A percentile compares a stretch with the other conserved stretches of the same genome.
Conservation (phyloP, 2,797 vertebrate genomes). For the Sus cebifrons region DNA sequence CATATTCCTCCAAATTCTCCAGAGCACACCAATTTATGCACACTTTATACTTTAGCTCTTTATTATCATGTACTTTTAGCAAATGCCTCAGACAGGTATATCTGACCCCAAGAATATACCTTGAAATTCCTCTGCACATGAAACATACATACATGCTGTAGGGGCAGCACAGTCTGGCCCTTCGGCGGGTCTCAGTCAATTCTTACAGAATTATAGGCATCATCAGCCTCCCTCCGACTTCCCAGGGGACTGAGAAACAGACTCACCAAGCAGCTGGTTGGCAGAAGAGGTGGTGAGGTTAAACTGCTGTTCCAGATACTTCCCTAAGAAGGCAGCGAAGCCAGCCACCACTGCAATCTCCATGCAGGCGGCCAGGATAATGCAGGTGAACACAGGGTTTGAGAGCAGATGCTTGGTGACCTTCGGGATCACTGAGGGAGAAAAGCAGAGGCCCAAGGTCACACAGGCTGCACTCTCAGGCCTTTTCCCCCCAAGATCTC, state of each 20-base stretch:
- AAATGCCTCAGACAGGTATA: background rate
- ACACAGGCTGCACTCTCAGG: accelerated
- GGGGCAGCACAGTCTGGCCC: background rate
- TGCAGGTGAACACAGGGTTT: conserved; percentile 99
- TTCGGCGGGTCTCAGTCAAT: accelerated
- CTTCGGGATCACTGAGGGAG: conserved; percentile 96
- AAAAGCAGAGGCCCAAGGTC: background rate
- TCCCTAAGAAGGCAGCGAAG: conserved; percentile 98
- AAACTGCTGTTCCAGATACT: conserved; percentile 99
- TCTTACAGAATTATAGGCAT: accelerated
- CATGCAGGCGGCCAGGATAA: conserved; percentile 98
- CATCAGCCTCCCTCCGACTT: accelerated
- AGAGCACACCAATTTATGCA: background rate
- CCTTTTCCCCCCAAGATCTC: background rate
- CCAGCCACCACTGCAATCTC: conserved; percentile 99
- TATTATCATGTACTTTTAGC: background rate
- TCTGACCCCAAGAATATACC: background rate
- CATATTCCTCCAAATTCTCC: background rate
- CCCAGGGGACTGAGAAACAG: accelerated
- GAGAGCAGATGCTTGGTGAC: conserved; percentile 98
- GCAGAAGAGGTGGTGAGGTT: conserved; percentile 98
- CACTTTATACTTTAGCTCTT: background rate
- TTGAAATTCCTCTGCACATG: background rate
- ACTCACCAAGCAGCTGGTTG: conserved; percentile 98
- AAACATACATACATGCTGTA: accelerated